A percentile compares a stretch with the other conserved stretches of the same genome.
Evolutionary conservation across 1,140 invertebrate species (phyloP).

Genomic region (Penaeus vannamei): DNA sequence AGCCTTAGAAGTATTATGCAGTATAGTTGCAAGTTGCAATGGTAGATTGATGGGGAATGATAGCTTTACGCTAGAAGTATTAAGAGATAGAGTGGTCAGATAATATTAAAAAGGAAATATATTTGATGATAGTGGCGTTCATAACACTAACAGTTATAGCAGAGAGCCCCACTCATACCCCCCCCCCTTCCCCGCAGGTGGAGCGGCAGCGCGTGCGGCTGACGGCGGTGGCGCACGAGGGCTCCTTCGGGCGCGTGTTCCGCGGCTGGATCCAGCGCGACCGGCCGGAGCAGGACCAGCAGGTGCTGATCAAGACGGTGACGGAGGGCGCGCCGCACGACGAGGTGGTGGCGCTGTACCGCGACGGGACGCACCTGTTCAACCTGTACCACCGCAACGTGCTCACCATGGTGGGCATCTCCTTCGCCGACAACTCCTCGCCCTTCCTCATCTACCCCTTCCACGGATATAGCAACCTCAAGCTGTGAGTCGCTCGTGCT

Average conservation of each 20-base stretch:
- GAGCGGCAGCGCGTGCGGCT: slow-evolving; percentile 77
- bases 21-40: too few species aligned
- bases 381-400: slow-evolving; percentile 81
- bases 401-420: slow-evolving; percentile 87
- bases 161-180: neutral
- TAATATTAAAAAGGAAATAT: too few species aligned
- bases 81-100: too few species aligned
- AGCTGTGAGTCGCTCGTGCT: slow-evolving; percentile 77
- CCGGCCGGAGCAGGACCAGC: slow-evolving; percentile 69
- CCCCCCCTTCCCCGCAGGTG: slow-evolving; percentile 32
- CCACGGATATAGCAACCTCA: slow-evolving; percentile 88
- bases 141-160: too few species aligned
- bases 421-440: slow-evolving; percentile 83
- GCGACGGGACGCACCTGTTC: slow-evolving; percentile 57
- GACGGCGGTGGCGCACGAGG: slow-evolving; percentile 84
- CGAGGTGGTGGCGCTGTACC: slow-evolving; percentile 52
- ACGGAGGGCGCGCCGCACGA: slow-evolving; percentile 61
- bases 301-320: slow-evolving; percentile 63
- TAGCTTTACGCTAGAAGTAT: too few species aligned
- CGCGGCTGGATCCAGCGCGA: slow-evolving; percentile 81
- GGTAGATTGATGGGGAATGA: too few species aligned
- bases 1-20: neutral
- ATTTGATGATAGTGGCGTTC: too few species aligned
- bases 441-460: slow-evolving; percentile 92
- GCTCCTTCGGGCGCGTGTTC: slow-evolving; percentile 92